Base-by-base conservation (phyloP, 2,888 invertebrate species). In the Ophion ventricosus region DNA sequence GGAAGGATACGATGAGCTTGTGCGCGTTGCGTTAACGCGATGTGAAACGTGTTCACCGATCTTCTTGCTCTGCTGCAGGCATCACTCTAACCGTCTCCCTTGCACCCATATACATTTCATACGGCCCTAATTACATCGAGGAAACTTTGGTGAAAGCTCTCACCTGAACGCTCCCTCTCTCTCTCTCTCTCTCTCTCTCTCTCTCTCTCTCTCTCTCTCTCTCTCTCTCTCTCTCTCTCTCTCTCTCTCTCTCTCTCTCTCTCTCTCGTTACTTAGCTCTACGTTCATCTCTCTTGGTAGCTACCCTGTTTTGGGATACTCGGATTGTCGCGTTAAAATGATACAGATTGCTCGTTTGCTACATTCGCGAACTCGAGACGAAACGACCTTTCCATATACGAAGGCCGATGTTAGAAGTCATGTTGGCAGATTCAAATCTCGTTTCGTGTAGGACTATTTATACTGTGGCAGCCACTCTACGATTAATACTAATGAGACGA, bases 241-340 rank as follows among this genome's bases (percentile, higher is more conserved):
- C n/a, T n/a, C n/a, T n/a, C n/a, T n/a, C n/a, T n/a, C n/a, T n/a
- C n/a, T n/a, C n/a, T n/a, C n/a, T n/a, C n/a, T n/a, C n/a, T n/a
- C 35, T 79, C 49, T 49, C 70, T 82, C 75, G 74, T 64, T 79
- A 75, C 82, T 63, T 40, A 26, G 26, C 59, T 74, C 66, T 61
- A 35, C 49, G 56, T 69, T 73, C 49, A 26, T n/a, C 43, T 26
- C n/a, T 26, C 61, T 82, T 57, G 40, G 40, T 59, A n/a, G n/a
- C n/a, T n/a, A 59, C 64, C 49, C 49, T 59, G 26, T 26, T 75
- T 23, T 56, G n/a, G 29, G 63, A 29, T 75, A 59, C 69, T 87
- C 85, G 81, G 80, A 81, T 84, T 86, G 87, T 88, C 87, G 69
- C 72, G 83, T 78, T 82, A 85, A 82, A 87, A 85, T 85, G 85